Base-by-base conservation (phyloP, 2,888 invertebrate species). In the Bombylius major region DNA sequence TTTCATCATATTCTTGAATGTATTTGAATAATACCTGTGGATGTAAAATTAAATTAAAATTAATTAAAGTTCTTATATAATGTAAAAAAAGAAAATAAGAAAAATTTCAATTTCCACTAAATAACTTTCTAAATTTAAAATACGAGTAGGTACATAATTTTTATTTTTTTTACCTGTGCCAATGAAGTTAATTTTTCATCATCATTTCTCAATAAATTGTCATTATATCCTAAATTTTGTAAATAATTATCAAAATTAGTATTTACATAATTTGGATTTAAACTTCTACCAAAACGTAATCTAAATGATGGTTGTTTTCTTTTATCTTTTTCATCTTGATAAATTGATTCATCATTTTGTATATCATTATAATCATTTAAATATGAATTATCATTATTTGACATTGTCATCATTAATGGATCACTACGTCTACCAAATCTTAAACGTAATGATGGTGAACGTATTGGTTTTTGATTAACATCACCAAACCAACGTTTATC, bases 391-490 rank as follows among this genome's bases (percentile, higher is more conserved):
- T 42, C 39, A 42, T 39, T 39, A 42, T 23, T 23, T 23, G 23
- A 3, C 23, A 23, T 23, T 42, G 11, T 11, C 11, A 42, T 11
- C 61, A 84, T 78, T 66, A 79, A 79, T 67, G 84, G 82, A 71
- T 86, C 87, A 46, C 84, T 82, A 63, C 87, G 80, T 62, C 86
- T 80, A 48, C 88, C 88, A 65, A 88, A 89, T 52, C 88, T 81
- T 56, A 89, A 79, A 60, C 88, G 79, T 68, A 88, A 77, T 1
- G 87, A 87, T 0, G 87, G 88, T 32, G 86, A 83, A 62, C 88
- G 79, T 61, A 83, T 84, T 42, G 84, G 80, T 69, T 83, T 83
- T 65, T 83, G 78, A 56, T 81, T 78, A 57, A 87, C 81, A 66
- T 86, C 81, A 63, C 75, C 76, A 47, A 71, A 70, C 72, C 72